Percentiles rank a stretch among this genome's conserved stretches.
These are phyloP conservation scores for Bubo scandiacus DNA, from an alignment of 2,113 vertebrate genomes.

Conservation along the genomic window DNA sequence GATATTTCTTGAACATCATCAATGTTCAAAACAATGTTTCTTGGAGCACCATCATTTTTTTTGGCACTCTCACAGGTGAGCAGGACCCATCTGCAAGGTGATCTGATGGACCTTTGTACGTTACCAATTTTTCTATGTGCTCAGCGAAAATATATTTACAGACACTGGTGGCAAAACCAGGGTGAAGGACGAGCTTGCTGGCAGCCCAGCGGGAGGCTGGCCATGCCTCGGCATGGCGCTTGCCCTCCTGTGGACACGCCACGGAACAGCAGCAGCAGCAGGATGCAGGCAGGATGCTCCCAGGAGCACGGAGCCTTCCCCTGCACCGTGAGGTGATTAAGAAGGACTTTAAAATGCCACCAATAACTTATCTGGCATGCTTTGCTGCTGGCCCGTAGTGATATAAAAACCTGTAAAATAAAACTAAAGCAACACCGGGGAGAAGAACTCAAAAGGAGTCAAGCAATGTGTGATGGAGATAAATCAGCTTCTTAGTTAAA, in stretches of 20 bases:
- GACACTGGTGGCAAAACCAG: accelerated
- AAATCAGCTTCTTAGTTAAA: background rate
- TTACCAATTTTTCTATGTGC: accelerated
- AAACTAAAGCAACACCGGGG: background rate
- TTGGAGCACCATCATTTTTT: background rate
- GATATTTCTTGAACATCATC: too few relatives aligned
- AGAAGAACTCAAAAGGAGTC: background rate
- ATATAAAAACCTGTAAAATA: background rate
- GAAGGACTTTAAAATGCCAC: background rate
- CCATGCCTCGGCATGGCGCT: background rate
- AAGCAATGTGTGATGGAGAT: background rate
- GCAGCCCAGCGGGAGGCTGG: background rate
- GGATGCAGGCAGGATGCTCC: background rate
- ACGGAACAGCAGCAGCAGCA: background rate
- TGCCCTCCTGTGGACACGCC: constrained; percentile 27
- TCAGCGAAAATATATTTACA: background rate
- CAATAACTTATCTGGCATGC: background rate
- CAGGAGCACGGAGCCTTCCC: background rate
- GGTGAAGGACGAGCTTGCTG: accelerated
- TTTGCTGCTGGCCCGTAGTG: background rate
- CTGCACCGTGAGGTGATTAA: accelerated
- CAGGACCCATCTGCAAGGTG: background rate
- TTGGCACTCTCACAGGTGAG: background rate
- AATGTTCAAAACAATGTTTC: background rate
- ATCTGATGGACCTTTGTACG: accelerated